Evolutionary conservation across 2,888 invertebrate species (phyloP).

Genomic region (Pollenia angustigena): DNA sequence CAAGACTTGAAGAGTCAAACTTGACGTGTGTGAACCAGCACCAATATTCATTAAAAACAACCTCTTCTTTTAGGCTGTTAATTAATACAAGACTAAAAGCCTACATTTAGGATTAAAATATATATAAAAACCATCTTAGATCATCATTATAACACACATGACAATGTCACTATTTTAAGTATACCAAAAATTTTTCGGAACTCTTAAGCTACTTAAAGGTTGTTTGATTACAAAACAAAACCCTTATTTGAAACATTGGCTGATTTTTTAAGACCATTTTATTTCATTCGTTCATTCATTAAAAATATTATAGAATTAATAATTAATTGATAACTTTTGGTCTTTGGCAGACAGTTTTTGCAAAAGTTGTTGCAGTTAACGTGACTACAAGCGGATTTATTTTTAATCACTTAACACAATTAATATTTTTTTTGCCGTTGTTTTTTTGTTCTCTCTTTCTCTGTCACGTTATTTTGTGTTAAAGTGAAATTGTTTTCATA

Average conservation of each 20-base stretch:
- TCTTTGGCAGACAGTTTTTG: slow-evolving; percentile 34
- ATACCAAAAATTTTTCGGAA: not conserved
- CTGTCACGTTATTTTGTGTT: slow-evolving; percentile 16
- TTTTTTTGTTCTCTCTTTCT: not conserved
- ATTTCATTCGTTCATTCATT: slow-evolving; percentile 2
- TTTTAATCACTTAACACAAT: slow-evolving; percentile 66
- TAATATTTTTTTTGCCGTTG: not conserved
- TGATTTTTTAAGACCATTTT: not conserved
- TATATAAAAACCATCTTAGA: no score
- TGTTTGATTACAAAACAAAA: not conserved
- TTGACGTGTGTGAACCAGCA: no score
- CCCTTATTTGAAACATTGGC: not conserved
- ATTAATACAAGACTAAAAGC: no score
- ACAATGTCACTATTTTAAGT: not conserved
- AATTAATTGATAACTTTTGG: slow-evolving; percentile 51
- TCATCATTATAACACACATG: no score
- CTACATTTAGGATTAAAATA: no score
- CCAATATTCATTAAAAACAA: no score
- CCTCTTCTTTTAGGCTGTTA: no score
- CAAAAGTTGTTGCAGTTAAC: slow-evolving; percentile 15
- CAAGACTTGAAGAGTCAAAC: no score
- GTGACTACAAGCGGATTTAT: slow-evolving; percentile 53
- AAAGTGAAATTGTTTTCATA: slow-evolving; percentile 67
- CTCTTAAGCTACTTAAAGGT: not conserved
- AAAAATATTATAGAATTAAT: slow-evolving; percentile 25